phyloP scores from a whole-genome alignment of 2,113 vertebrate genomes.

The Manacus vitellinus region DNA sequence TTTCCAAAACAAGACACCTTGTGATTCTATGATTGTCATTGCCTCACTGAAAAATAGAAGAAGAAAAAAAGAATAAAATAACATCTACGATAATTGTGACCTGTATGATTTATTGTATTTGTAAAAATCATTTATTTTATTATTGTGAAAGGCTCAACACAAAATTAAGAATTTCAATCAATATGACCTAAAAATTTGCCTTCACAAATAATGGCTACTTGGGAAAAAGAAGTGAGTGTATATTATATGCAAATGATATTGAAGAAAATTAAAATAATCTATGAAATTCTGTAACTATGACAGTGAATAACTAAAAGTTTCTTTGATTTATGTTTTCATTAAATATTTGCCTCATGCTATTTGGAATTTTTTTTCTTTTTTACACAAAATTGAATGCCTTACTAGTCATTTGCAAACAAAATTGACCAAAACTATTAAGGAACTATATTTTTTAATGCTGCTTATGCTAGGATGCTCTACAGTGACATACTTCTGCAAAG shows the following conservation, averaged over 20 bases:
- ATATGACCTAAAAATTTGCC: neutral
- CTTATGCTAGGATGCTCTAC: neutral
- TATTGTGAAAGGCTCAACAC: neutral
- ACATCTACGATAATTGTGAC: neutral
- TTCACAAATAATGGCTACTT: neutral
- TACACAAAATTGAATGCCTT: neutral
- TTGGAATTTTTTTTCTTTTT: neutral
- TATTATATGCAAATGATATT: neutral
- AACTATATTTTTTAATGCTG: neutral
- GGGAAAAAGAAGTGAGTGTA: neutral
- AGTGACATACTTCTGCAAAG: neutral
- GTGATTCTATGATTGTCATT: too few species aligned
- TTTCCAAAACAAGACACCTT: neutral
- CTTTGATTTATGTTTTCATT: neutral
- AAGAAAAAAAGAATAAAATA: rapidly evolving
- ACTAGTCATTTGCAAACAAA: neutral
- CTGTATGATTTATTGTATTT: neutral
- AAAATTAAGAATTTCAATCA: neutral
- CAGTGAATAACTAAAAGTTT: neutral
- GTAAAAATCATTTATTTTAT: neutral
- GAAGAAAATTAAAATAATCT: neutral
- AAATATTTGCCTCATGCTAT: neutral
- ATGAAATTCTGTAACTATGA: neutral
- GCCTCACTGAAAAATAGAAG: neutral
- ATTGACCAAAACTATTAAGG: neutral